Conservation (phyloP, 2,888 invertebrate species). For the Brenthis daphne region DNA sequence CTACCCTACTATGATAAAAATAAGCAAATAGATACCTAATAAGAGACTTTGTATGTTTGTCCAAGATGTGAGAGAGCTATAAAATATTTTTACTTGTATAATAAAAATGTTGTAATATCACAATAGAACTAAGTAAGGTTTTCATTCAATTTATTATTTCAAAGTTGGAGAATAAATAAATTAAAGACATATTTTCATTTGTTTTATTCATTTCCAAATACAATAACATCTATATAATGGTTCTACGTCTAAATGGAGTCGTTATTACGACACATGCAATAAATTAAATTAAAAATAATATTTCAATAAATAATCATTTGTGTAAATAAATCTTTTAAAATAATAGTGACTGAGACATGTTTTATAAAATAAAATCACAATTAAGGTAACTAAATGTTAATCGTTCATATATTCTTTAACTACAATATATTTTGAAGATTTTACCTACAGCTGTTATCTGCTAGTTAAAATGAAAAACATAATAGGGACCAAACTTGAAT, state of each 20-base stretch:
- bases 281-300: conserved; percentile 46
- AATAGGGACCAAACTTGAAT: background rate
- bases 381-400: conserved; percentile 49
- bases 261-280: conserved; percentile 73
- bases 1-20: too few relatives aligned
- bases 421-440: conserved; percentile 6
- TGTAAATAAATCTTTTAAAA: conserved; percentile 37
- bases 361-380: conserved; percentile 52
- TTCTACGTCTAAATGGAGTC: conserved; percentile 75
- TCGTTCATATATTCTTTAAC: conserved; percentile 16
- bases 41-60: too few relatives aligned
- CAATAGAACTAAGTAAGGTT: too few relatives aligned
- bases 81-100: too few relatives aligned
- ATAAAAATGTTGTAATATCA: too few relatives aligned
- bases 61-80: too few relatives aligned
- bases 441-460: conserved; percentile 12
- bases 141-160: background rate
- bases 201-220: conserved; percentile 80
- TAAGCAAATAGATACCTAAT: too few relatives aligned
- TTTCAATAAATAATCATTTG: conserved; percentile 38
- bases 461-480: background rate
- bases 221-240: conserved; percentile 83
- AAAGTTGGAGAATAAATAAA: conserved; percentile 10
- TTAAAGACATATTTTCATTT: conserved; percentile 41
- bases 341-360: conserved; percentile 33